Evolutionary conservation across 2,888 invertebrate species (phyloP).

Genomic region (Leucozona laternaria): DNA sequence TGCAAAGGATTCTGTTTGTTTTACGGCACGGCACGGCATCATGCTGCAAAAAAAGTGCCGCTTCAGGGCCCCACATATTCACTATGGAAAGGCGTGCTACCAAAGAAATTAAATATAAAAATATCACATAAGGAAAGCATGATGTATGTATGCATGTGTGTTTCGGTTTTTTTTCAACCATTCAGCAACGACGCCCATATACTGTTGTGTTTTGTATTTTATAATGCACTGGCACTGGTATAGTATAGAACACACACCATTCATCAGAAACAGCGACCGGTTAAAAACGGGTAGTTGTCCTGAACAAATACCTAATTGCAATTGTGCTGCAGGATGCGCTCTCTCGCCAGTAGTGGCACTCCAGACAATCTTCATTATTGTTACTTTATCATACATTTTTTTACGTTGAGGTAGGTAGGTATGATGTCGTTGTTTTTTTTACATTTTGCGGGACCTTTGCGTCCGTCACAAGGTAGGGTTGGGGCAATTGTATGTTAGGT

Average conservation of each 20-base stretch:
- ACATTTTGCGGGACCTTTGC: conserved; percentile 5
- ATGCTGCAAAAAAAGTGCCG: conserved; percentile 25
- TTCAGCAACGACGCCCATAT: background rate
- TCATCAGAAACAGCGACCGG: conserved; percentile 35
- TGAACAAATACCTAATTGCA: conserved; percentile 72
- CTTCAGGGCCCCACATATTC: conserved; percentile 41
- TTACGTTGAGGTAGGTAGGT: background rate
- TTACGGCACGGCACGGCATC: conserved; percentile 17
- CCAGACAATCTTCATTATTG: conserved; percentile 75
- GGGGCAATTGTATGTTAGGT: background rate
- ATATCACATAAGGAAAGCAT: conserved; percentile 29
- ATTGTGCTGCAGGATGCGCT: conserved; percentile 65
- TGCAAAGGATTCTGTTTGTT: conserved; percentile 51
- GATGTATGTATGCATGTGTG: background rate
- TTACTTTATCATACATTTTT: conserved; percentile 60
- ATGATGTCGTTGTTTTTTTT: conserved; percentile 1
- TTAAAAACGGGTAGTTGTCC: conserved; percentile 43
- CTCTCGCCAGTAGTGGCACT: conserved; percentile 54
- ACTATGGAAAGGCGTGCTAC: conserved; percentile 65
- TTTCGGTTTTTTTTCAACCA: conserved; percentile 21
- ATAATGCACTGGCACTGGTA: background rate
- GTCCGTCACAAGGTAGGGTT: background rate
- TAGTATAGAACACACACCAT: conserved; percentile 10
- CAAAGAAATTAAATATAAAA: conserved; percentile 70
- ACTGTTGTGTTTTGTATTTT: conserved; percentile 9